Evolutionary conservation across 2,797 vertebrate species (phyloP), one percentile per base, ranked within the genome.

Genomic region (Macroramphosus scolopax): DNA sequence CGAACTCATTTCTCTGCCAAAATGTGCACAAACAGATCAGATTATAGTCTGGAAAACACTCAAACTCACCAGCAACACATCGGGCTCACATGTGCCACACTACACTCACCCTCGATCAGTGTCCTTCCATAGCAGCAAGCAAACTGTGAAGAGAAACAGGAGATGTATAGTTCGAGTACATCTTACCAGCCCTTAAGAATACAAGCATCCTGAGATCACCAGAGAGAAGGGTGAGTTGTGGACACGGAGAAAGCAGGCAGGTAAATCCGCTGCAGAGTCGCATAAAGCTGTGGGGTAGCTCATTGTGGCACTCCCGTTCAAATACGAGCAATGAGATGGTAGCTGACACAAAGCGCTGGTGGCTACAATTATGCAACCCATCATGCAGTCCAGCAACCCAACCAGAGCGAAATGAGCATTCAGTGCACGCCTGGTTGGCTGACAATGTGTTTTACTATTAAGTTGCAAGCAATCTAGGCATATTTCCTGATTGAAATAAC

Each of bases 311-410:
- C 43, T 51, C 67, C 41, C 51, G 38, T 51, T 75, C 59, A 67
- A 70, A 71, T 60, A 52, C 14, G 40, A 67, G 66, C 68, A 57
- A 61, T 49, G 75, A 71, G 67, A 76, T 66, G 69, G 70, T 68
- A 71, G 67, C 67, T 68, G 70, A 72, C 70, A 82, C 51, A 68
- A 56, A 49, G 24, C 34, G n/a, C 82, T 62, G 47, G n/a, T 62
- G 71, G 81, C 74, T 67, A 64, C 60, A 67, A 68, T 85, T 77
- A 75, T 63, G 74, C 75, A 83, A 73, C 52, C 13, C 40, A 39
- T 51, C 57, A 59, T 16, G 45, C 44, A 49, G 31, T 54, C 51
- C 10, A 57, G 44, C 55, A 42, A 58, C 31, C 32, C 30, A 37
- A 29, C 29, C 39, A 24, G 26, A 15, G 42, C 18, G 38, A 34